Base-by-base conservation (phyloP, 2,113 vertebrate genomes). In the Rhinolophus ferrumequinum region DNA sequence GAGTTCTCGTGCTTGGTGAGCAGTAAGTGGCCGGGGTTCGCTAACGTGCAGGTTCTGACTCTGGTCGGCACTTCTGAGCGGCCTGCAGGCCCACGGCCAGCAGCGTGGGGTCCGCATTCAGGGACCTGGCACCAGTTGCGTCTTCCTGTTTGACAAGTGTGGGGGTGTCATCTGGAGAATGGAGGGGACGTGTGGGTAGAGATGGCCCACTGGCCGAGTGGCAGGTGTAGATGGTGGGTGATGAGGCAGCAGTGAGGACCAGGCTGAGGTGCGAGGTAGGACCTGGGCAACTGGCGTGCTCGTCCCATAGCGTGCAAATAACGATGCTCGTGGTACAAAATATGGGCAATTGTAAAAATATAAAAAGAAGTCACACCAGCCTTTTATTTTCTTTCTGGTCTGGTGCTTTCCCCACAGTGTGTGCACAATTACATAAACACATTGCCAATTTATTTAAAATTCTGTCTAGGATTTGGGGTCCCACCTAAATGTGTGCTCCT, bases 1-100 rank as follows among this genome's bases (percentile, higher is more conserved):
- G 22, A 14, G 24, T 1, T 19, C 35, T 47, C 16, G 0, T 11
- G 11, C 3, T 0, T 2, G 4, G 21, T 0, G 0, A 4, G 62
- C 1, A 1, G 6, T 18, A 54, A 24, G 35, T 26, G 28, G 4
- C 52, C 5, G 60, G 24, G 14, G 15, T 13, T 62, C 54, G 35
- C 1, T 3, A 35, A 24, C 13, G 18, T 10, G 41, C 18, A 44
- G 28, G 6, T 8, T n/a, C 56, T 2, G 56, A 16, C 18, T 15
- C 26, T 47, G 47, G 47, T 47, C 30, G 30, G 73, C 0, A 0
- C 30, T n/a, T 47, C 35, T 3, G 7, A 72, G 79, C 24, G 0
- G 14, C 79, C 24, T 47, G 47, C 47, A 47, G 47, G 47, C 11
- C 47, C 47, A 47, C 7, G 11, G 47, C 47, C 47, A 30, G 15